A percentile compares a stretch with the other conserved stretches of the same genome.
Evolutionary conservation across 2,797 vertebrate genomes (phyloP).

Genomic region (Thunnus albacares): DNA sequence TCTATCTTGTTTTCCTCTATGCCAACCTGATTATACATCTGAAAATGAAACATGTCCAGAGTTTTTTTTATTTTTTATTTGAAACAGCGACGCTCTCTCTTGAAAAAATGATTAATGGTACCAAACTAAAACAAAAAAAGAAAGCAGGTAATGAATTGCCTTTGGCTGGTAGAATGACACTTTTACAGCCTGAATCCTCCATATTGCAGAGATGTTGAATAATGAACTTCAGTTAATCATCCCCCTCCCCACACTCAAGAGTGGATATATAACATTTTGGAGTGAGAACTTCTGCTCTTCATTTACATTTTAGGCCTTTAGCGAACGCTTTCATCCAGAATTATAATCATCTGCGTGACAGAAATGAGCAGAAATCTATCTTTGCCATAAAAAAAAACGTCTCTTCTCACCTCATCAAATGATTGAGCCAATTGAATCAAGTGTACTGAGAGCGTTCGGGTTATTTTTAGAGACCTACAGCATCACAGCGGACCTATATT

Average conservation of each 20-base stretch:
- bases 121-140: background rate
- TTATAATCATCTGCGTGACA: background rate
- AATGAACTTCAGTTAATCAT: slow-evolving; percentile 31
- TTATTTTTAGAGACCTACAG: slow-evolving; percentile 19
- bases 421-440: slow-evolving; percentile 5
- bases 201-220: slow-evolving; percentile 9
- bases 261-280: background rate
- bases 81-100: background rate
- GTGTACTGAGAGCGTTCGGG: background rate
- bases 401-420: slow-evolving; percentile 6
- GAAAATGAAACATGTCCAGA: no score
- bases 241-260: slow-evolving; percentile 1
- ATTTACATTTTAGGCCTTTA: slow-evolving; percentile 9
- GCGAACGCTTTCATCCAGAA: background rate
- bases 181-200: slow-evolving; percentile 18
- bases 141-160: background rate
- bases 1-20: background rate
- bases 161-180: slow-evolving; percentile 14
- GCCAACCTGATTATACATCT: background rate
- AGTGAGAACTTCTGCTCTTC: background rate
- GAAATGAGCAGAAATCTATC: background rate
- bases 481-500: background rate
- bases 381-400: background rate
- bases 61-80: background rate
- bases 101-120: background rate